Base-by-base conservation (phyloP, 2,888 invertebrate genomes). In the Lampropteryx suffumata region DNA sequence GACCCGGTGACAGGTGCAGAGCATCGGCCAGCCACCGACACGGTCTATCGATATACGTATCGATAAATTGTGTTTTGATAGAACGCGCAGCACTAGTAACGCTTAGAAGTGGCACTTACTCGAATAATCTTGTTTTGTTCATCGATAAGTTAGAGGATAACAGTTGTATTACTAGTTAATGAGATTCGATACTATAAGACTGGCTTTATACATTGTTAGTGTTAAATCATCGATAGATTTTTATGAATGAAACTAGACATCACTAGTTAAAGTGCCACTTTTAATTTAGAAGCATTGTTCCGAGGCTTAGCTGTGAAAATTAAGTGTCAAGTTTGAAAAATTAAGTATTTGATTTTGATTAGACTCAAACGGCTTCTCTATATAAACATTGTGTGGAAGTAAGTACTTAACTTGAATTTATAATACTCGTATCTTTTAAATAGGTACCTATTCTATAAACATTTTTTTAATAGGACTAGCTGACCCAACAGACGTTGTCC, bases 21-120 rank as follows among this genome's bases (percentile, higher is more conserved):
- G 71, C 69, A 70, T 50, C 65, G 64, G 59, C 55, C 50, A 62
- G 63, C 55, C 64, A 66, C 57, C 63, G 63, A 62, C 66, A 64
- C 62, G 64, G 69, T 66, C 65, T 75, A 76, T 78, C 75, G 76
- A 74, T 79, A 73, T 74, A 55, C 52, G 45, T 47, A 73, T 76
- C 79, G 78, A 79, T 80, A 82, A 80, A 82, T 80, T 79, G 72
- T 75, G 67, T 82, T 79, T 79, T 75, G 76, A 79, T 79, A 76
- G 64, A 46, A 53, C 21, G 50, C 62, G 58, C 65, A 68, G 69
- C 68, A 50, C 67, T 73, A 69, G 14, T 3, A 50, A 41, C 14
- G 41, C 34, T 58, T 64, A 73, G 76, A 79, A 51, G 33, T 50
- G 70, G 43, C 65, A 53, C 24, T 39, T 46, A 41, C 28, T 13